phyloP scores from a whole-genome alignment of 2,113 vertebrate species.

The Rhea americana region DNA sequence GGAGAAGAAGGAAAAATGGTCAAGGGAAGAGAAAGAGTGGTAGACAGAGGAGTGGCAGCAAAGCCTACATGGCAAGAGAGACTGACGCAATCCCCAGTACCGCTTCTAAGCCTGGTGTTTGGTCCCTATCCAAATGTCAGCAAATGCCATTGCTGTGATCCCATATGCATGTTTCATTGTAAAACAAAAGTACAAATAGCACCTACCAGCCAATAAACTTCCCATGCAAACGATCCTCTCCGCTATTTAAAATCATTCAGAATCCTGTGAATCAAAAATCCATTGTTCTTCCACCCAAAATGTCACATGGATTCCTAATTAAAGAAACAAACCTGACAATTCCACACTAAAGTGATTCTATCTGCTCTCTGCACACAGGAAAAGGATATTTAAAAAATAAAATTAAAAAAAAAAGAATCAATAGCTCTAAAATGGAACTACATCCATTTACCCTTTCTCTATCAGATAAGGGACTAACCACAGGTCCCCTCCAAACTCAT shows the following conservation, averaged over 20 bases:
- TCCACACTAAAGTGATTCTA: not conserved
- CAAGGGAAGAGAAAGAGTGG: not conserved
- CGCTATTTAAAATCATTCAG: not conserved
- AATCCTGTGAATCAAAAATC: not conserved
- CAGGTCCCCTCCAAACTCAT: not conserved
- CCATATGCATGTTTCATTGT: not conserved
- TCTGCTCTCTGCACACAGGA: not conserved
- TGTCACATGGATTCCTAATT: not conserved
- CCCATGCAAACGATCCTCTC: not conserved
- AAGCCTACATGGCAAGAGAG: not conserved
- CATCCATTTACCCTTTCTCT: not conserved
- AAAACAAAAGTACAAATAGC: not conserved
- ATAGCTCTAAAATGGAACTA: not conserved
- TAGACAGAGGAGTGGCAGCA: not conserved
- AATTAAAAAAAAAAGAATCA: not conserved
- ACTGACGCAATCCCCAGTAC: not conserved
- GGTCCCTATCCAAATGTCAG: not conserved
- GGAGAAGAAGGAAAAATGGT: not conserved
- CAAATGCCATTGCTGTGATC: not conserved
- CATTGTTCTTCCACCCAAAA: not conserved
- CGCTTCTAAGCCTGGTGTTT: not conserved
- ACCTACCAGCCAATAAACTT: not conserved
- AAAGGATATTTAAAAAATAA: not conserved
- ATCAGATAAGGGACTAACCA: not conserved
- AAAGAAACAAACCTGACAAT: not conserved